Percentiles rank a stretch among this genome's conserved stretches.
These are phyloP conservation scores for Troglohyphantes excavatus DNA, from an alignment of 2,888 invertebrate species.

Conservation along the genomic window DNA sequence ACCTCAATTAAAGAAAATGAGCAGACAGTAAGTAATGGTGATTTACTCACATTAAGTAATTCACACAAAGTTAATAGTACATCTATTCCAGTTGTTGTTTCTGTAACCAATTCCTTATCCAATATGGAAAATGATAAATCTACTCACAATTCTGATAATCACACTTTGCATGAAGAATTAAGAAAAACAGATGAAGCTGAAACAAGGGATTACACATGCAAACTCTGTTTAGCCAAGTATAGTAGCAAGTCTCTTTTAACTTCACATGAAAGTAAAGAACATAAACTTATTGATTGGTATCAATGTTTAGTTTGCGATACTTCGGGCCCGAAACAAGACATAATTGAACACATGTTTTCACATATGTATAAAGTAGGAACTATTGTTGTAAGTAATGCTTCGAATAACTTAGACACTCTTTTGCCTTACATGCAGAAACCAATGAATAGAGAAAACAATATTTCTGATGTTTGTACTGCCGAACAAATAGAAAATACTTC, in stretches of 20 bases:
- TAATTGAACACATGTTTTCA: conserved; percentile 69
- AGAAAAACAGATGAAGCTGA: not conserved
- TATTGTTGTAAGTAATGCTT: conserved; percentile 53
- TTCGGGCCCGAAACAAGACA: conserved; percentile 55
- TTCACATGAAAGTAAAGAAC: conserved; percentile 42
- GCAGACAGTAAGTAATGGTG: not conserved
- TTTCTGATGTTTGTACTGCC: not conserved
- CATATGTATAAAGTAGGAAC: conserved; percentile 74
- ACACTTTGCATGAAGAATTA: not conserved
- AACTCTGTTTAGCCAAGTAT: conserved; percentile 53
- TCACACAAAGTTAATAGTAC: not conserved
- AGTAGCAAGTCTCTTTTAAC: not conserved
- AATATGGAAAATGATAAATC: not conserved
- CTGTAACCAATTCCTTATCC: not conserved
- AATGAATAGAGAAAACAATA: not conserved
- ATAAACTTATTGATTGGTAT: conserved; percentile 72
- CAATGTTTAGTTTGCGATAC: conserved; percentile 62
- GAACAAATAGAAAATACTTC: not conserved
- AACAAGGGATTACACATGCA: conserved; percentile 4
- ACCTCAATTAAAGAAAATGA: not conserved
- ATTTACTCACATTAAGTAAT: not conserved
- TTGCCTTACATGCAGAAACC: conserved; percentile 19
- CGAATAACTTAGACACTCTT: conserved; percentile 27
- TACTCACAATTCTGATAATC: not conserved
- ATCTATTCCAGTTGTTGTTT: not conserved